Evolutionary conservation across 2,888 invertebrate species (phyloP).

Genomic region (Aspidiotus rigidus): DNA sequence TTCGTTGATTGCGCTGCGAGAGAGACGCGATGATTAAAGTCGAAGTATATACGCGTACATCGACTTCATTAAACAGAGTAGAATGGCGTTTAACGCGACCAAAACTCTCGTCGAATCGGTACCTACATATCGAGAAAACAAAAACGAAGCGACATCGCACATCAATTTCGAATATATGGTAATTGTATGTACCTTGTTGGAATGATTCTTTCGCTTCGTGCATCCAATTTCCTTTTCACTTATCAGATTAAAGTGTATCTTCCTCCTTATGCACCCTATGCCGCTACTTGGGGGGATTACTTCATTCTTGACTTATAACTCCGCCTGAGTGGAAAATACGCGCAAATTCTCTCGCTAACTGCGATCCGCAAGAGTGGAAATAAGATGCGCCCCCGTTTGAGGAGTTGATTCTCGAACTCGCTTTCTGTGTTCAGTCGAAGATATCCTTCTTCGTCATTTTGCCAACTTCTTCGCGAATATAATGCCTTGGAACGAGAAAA

Average conservation of each 20-base stretch:
- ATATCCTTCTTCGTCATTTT: no score
- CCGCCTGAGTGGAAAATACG: no score
- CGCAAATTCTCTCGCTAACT: no score
- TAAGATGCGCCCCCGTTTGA: no score
- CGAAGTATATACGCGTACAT: background rate
- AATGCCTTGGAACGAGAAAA: no score
- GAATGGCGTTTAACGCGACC: constrained; percentile 2
- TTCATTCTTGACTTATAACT: no score
- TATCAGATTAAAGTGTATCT: background rate
- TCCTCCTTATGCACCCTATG: background rate
- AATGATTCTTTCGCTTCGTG: constrained; percentile 4
- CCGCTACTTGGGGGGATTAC: no score
- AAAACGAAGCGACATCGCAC: background rate
- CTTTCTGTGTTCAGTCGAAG: no score
- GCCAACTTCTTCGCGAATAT: no score
- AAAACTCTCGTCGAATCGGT: background rate
- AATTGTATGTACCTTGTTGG: background rate
- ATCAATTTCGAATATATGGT: constrained; percentile 4
- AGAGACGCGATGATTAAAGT: background rate
- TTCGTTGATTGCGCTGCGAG: constrained; percentile 2
- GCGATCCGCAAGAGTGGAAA: no score
- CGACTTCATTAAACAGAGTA: background rate
- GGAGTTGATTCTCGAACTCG: no score
- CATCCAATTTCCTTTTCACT: constrained; percentile 1
- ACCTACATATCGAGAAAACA: background rate